Conservation (phyloP, 2,888 invertebrate genomes). For the Zele albiditarsus region DNA sequence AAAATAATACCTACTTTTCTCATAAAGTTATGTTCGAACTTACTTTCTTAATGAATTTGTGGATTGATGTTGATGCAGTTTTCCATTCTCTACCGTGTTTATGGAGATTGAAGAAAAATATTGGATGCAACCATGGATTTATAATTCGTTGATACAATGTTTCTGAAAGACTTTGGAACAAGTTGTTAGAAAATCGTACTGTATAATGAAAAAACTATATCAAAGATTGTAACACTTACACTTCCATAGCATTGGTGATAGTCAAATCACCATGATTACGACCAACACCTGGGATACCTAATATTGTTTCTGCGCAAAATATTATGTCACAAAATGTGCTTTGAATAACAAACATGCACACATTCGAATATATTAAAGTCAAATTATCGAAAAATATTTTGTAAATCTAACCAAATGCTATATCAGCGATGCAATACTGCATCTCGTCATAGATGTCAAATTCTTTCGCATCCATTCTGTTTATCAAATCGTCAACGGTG, state of each 20-base stretch:
- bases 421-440: background rate
- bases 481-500: background rate
- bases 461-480: background rate
- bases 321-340: too few species aligned
- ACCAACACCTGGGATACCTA: background rate
- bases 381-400: too few species aligned
- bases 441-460: slow-evolving; percentile 20
- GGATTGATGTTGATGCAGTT: background rate
- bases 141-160: background rate
- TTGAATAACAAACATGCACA: too few species aligned
- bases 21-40: background rate
- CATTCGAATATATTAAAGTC: too few species aligned
- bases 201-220: too few species aligned
- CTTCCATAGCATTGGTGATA: background rate
- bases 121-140: slow-evolving; percentile 18
- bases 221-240: background rate
- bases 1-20: background rate
- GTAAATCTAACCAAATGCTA: slow-evolving; percentile 9
- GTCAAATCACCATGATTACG: background rate
- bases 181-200: too few species aligned
- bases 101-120: slow-evolving; percentile 6
- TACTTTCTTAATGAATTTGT: background rate
- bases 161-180: too few species aligned
- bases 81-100: background rate
- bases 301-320: slow-evolving; percentile 1